These are phyloP conservation scores for Chlorops oryzae DNA, from an alignment of 1,140 invertebrate genomes.

Conservation along the genomic window DNA sequence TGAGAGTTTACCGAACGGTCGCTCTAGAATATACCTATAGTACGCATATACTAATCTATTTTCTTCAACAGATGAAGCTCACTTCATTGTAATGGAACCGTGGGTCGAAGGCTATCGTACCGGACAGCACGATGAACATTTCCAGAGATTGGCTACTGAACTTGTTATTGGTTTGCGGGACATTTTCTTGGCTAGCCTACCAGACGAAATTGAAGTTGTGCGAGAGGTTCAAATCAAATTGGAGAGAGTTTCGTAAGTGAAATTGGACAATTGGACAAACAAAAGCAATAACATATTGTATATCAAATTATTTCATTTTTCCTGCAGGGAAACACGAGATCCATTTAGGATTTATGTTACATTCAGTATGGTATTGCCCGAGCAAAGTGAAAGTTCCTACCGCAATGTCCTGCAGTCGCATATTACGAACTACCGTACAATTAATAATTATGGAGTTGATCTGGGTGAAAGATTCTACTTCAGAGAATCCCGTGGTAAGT, in stretches of 20 bases:
- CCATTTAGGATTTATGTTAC: constrained; percentile 23
- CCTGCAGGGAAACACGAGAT: too few species aligned
- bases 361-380: constrained; percentile 33
- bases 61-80: too few species aligned
- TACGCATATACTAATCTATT: too few species aligned
- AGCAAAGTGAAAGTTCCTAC: constrained; percentile 20
- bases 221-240: too few species aligned
- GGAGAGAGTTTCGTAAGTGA: too few species aligned
- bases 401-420: constrained; percentile 20
- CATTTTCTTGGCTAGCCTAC: too few species aligned
- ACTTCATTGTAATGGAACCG: constrained; percentile 29
- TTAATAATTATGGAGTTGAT: constrained; percentile 22
- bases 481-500: constrained; percentile 26
- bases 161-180: constrained; percentile 18
- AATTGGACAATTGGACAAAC: too few species aligned
- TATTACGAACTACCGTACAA: constrained; percentile 14
- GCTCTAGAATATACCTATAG: too few species aligned
- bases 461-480: constrained; percentile 24
- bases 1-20: too few species aligned
- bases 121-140: constrained; percentile 16
- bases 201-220: too few species aligned
- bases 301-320: too few species aligned
- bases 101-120: constrained; percentile 13
- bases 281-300: too few species aligned
- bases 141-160: constrained; percentile 17